These are phyloP conservation scores for Gobionotothen gibberifrons DNA, from an alignment of 2,797 vertebrate genomes.

Conservation along the genomic window DNA sequence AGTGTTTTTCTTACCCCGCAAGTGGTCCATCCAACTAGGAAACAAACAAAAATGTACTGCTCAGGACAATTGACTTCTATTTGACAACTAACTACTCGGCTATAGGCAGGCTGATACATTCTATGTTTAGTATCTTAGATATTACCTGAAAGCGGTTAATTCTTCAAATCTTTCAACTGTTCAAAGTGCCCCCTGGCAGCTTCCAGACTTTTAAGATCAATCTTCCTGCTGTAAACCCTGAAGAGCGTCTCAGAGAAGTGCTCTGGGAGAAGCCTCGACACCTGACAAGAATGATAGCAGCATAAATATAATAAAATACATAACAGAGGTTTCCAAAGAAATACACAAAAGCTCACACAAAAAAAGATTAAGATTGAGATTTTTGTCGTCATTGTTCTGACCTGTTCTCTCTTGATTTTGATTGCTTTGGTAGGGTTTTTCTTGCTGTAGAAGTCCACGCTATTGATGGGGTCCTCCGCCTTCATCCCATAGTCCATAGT, in stretches of 20 bases:
- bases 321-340: neutral
- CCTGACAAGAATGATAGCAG: conserved; percentile 69
- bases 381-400: conserved; percentile 17
- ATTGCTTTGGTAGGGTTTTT: accelerated
- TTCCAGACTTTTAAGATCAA: conserved; percentile 25
- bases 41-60: too few species aligned
- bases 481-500: conserved; percentile 17
- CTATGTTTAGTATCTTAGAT: neutral
- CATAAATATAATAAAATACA: neutral
- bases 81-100: too few species aligned
- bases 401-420: accelerated
- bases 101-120: too few species aligned
- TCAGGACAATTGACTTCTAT: too few species aligned
- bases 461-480: accelerated
- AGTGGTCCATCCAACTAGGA: too few species aligned
- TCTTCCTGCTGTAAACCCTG: conserved; percentile 86
- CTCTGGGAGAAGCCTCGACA: conserved; percentile 85
- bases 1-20: too few species aligned
- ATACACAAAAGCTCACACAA: neutral
- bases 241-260: conserved; percentile 87
- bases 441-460: conserved; percentile 25
- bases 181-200: accelerated
- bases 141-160: neutral
- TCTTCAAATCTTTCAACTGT: accelerated
- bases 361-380: neutral